Evolutionary conservation across 1,140 invertebrate species (phyloP).

Genomic region (Pectinophora gossypiella): DNA sequence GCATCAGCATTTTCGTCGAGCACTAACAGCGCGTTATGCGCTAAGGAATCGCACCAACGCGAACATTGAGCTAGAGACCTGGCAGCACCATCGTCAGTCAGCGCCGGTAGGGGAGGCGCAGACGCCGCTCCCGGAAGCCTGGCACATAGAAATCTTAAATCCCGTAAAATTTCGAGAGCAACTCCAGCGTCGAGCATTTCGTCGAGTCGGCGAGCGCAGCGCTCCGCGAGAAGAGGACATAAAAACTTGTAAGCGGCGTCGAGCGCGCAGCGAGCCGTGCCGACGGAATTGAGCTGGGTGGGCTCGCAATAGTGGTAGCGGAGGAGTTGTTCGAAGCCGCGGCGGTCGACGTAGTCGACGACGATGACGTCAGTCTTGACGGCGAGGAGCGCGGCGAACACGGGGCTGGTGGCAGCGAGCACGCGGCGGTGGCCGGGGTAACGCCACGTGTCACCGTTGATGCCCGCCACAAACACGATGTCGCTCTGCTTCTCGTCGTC

Average conservation of each 20-base stretch:
- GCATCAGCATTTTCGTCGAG: conserved; percentile 79
- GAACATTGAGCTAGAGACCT: conserved; percentile 54
- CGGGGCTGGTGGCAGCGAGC: conserved; percentile 78
- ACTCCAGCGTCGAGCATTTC: conserved; percentile 64
- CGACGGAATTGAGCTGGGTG: conserved; percentile 78
- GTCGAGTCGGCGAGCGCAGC: conserved; percentile 79
- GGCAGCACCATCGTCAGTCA: conserved; percentile 45
- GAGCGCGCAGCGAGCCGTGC: conserved; percentile 79
- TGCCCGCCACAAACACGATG: conserved; percentile 80
- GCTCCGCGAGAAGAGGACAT: conserved; percentile 77
- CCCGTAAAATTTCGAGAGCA: conserved; percentile 61
- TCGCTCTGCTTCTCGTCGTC: conserved; percentile 80
- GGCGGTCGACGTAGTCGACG: conserved; percentile 79
- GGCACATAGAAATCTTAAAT: conserved; percentile 63
- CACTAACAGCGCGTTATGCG: conserved; percentile 77
- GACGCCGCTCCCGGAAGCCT: conserved; percentile 60
- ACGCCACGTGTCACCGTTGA: conserved; percentile 77
- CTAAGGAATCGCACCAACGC: conserved; percentile 76
- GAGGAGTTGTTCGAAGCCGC: conserved; percentile 82
- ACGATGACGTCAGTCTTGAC: conserved; percentile 70
- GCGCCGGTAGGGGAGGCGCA: conserved; percentile 49
- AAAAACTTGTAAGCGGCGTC: conserved; percentile 83
- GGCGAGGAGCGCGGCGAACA: conserved; percentile 54
- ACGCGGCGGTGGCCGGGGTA: conserved; percentile 82
- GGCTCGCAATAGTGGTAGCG: conserved; percentile 80